A percentile compares a stretch with the other conserved stretches of the same genome.
phyloP scores from a whole-genome alignment of 30 jellyfish, hydroid and myxozoan genomes.

The Chrysaora quinquecirrha region DNA sequence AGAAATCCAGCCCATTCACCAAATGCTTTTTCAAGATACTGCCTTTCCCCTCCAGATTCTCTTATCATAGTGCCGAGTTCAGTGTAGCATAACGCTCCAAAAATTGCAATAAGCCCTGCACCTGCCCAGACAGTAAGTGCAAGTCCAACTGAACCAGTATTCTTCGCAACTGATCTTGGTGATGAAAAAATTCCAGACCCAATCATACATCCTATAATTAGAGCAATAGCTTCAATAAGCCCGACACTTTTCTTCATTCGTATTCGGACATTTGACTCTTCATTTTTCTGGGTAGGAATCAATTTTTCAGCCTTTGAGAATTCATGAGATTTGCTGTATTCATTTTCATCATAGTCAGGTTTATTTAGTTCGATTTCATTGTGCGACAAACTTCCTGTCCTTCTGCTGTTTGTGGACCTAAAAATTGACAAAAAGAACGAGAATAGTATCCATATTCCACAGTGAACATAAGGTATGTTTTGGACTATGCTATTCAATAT shows the following conservation, averaged over 20 bases:
- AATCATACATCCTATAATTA: slow-evolving; percentile 71
- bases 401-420: no score
- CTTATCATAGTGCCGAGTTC: slow-evolving; percentile 90
- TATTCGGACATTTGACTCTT: no score
- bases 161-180: slow-evolving; percentile 75
- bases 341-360: not conserved
- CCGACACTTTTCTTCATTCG: slow-evolving; percentile 48
- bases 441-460: no score
- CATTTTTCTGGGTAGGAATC: not conserved
- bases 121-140: slow-evolving; percentile 88
- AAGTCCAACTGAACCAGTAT: slow-evolving; percentile 74
- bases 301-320: not conserved
- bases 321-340: not conserved
- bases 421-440: no score
- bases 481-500: no score
- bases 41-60: slow-evolving; percentile 83
- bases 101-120: slow-evolving; percentile 77
- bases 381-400: not conserved
- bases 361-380: not conserved
- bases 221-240: slow-evolving; percentile 55
- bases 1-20: slow-evolving; percentile 83
- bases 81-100: slow-evolving; percentile 76
- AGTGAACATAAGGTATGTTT: no score
- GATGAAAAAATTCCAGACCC: slow-evolving; percentile 97
- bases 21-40: slow-evolving; percentile 65